These are phyloP conservation scores for Microplitis demolitor DNA, from an alignment of 1,140 invertebrate species.

Conservation along the genomic window DNA sequence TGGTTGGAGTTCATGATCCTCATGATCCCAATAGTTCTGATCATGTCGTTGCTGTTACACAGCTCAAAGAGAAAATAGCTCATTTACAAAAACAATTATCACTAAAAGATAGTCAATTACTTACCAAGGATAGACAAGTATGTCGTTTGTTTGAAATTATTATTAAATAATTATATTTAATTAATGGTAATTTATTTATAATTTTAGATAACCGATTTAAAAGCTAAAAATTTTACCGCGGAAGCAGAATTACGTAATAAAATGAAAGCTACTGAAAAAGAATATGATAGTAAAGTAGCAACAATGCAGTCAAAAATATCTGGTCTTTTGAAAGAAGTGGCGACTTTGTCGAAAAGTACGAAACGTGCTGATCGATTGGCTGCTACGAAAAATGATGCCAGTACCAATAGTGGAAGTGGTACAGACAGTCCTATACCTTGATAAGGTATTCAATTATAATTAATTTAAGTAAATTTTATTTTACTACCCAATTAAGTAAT, in stretches of 20 bases:
- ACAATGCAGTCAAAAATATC: conserved; percentile 80
- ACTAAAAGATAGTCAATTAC: conserved; percentile 83
- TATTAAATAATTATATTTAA: not conserved
- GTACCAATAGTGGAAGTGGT: conserved; percentile 75
- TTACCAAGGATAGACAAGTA: conserved; percentile 92
- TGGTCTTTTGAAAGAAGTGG: conserved; percentile 80
- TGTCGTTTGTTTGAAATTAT: conserved; percentile 28
- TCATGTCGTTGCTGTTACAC: conserved; percentile 91
- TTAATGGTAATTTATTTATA: conserved; percentile 36
- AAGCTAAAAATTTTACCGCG: conserved; percentile 87
- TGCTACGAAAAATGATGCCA: conserved; percentile 60
- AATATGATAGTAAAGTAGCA: conserved; percentile 80
- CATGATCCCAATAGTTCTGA: conserved; percentile 87
- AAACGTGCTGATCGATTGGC: conserved; percentile 67
- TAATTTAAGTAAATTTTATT: too few relatives aligned
- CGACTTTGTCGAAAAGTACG: conserved; percentile 78
- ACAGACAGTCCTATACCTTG: conserved; percentile 72
- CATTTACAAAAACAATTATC: conserved; percentile 87
- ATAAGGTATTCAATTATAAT: conserved; percentile 44
- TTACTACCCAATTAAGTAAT: not conserved
- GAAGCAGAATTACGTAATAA: conserved; percentile 85
- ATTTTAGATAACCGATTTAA: conserved; percentile 86
- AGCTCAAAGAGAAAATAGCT: conserved; percentile 92
- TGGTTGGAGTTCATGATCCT: conserved; percentile 53
- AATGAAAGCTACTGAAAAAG: conserved; percentile 80